Base-by-base conservation (phyloP, 2,113 vertebrate genomes). In the Lophius piscatorius region DNA sequence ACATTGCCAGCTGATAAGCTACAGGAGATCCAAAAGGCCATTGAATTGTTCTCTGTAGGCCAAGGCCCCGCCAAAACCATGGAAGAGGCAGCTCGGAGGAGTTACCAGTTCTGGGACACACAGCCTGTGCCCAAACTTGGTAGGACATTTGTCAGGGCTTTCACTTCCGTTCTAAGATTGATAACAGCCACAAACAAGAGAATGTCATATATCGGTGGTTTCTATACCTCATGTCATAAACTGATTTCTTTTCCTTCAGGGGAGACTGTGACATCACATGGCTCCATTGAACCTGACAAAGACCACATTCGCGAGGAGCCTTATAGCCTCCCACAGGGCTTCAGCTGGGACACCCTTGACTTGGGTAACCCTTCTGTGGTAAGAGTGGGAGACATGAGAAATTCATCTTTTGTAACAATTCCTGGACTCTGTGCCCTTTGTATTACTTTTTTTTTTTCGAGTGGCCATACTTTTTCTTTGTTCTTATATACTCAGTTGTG, bases 61-160 rank as follows among this genome's bases (percentile, higher is more conserved):
- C 96, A 97, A 56, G 97, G 96, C 44, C 97, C 97, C 63, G 97
- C 97, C 85, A 98, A 98, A 85, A 99, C 96, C 65, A 96, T 99
- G 97, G 97, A 99, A 76, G 97, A 99, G 78, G 97, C 97, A 14
- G 97, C 90, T 81, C 95, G 96, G 63, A 93, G 97, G 76, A 99
- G 95, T 90, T 99, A 99, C 82, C 97, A 99, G 87, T 99, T 99
- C 91, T 99, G 97, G 97, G 97, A 99, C 87, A 99, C 97, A 0
- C 97, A 99, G 77, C 97, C 97, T 0, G 97, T 99, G 49, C 97
- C 97, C 70, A 99, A 99, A 72, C 84, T 99, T 44, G 97, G 97
- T 98, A 90, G 0, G 87, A 60, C 34, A 26, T 29, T 31, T 10
- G 22, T 46, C 21, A 16, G 0, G 8, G 9, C n/a, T 70, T 34